phyloP scores from a whole-genome alignment of 1,140 invertebrate species.

The Drosophila leontia region DNA sequence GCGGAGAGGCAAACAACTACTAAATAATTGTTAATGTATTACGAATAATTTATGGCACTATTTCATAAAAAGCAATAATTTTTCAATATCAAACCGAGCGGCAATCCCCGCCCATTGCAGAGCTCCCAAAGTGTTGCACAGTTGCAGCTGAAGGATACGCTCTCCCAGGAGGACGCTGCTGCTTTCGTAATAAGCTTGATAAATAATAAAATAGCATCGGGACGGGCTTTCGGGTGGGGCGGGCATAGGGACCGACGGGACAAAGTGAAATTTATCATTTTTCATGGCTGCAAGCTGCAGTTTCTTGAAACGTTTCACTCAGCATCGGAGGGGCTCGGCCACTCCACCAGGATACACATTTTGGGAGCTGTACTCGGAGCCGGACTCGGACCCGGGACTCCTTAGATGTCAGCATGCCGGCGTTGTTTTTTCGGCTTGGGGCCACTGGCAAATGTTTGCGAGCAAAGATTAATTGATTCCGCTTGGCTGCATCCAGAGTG shows the following conservation, averaged over 20 bases:
- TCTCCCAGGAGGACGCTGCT: conserved; percentile 39
- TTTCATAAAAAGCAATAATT: conserved; percentile 84
- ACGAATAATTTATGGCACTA: conserved; percentile 82
- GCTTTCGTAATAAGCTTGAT: conserved; percentile 81
- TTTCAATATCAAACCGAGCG: conserved; percentile 82
- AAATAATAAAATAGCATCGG: conserved; percentile 77
- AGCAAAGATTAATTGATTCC: conserved; percentile 82
- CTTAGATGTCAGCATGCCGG: conserved; percentile 68
- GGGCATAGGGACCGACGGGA: conserved; percentile 25
- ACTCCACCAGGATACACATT: conserved; percentile 55
- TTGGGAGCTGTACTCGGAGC: conserved; percentile 42
- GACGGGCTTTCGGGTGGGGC: not conserved
- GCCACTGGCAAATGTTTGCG: conserved; percentile 76
- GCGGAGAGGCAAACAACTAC: conserved; percentile 68
- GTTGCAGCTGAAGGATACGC: conserved; percentile 68
- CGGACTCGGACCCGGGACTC: conserved; percentile 46
- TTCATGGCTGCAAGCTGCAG: conserved; percentile 81
- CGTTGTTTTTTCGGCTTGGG: conserved; percentile 34
- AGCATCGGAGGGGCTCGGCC: conserved; percentile 31
- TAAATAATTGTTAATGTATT: conserved; percentile 84
- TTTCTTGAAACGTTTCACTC: conserved; percentile 83
- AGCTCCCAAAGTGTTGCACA: conserved; percentile 53
- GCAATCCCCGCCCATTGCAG: conserved; percentile 47
- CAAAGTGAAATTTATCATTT: conserved; percentile 81
- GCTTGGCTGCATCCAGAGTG: conserved; percentile 77